Percentiles rank a stretch among this genome's conserved stretches.
phyloP scores from a whole-genome alignment of 1,140 invertebrate genomes.

The Zaprionus lachaisei region DNA sequence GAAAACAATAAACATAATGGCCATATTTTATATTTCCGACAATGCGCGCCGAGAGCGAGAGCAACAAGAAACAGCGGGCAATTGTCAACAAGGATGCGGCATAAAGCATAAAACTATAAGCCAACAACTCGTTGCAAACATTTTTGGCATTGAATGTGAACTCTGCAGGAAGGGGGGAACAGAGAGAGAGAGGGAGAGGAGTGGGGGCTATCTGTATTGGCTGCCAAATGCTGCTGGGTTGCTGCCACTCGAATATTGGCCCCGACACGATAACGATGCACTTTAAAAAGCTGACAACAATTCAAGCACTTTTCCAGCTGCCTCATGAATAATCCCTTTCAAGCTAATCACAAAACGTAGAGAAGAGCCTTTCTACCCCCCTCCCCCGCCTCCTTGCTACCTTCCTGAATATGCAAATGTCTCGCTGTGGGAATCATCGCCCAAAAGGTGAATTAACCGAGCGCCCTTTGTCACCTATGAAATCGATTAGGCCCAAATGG shows the following conservation, averaged over 20 bases:
- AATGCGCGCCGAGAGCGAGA: slow-evolving; percentile 27
- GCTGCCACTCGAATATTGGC: slow-evolving; percentile 44
- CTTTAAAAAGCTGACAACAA: slow-evolving; percentile 51
- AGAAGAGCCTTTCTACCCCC: background rate
- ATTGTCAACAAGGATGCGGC: slow-evolving; percentile 60
- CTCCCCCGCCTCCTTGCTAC: background rate
- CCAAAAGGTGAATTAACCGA: slow-evolving; percentile 68
- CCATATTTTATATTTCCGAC: slow-evolving; percentile 78
- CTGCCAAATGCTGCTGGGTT: slow-evolving; percentile 53
- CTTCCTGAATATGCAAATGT: slow-evolving; percentile 63
- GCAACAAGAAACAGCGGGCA: slow-evolving; percentile 73
- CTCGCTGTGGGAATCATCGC: slow-evolving; percentile 16
- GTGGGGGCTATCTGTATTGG: background rate
- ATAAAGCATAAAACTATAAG: slow-evolving; percentile 58
- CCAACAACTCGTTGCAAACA: slow-evolving; percentile 40
- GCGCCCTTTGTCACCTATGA: slow-evolving; percentile 72
- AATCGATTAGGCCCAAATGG: slow-evolving; percentile 70
- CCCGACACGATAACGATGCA: slow-evolving; percentile 36
- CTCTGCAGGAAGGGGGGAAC: background rate
- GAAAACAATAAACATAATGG: slow-evolving; percentile 79
- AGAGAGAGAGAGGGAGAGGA: background rate
- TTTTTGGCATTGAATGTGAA: slow-evolving; percentile 54
- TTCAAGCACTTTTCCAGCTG: slow-evolving; percentile 36
- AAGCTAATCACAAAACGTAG: slow-evolving; percentile 51
- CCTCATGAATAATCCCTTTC: slow-evolving; percentile 79